Conservation (phyloP, 2,888 invertebrate species). For the Cerastis leucographa region DNA sequence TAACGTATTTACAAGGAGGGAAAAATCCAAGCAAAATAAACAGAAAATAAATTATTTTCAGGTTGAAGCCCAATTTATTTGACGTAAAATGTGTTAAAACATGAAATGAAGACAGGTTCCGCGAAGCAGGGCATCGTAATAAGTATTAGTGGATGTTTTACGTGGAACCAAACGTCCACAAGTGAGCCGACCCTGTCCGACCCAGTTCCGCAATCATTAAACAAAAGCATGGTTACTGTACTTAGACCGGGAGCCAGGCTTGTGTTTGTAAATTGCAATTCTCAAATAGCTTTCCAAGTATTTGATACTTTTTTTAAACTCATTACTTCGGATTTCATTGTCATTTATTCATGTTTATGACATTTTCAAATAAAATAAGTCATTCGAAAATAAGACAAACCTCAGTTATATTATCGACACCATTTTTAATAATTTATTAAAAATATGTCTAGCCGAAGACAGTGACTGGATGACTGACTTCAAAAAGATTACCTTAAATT, state of each 20-base stretch:
- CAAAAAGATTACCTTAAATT: slow-evolving; percentile 2
- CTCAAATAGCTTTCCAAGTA: neutral
- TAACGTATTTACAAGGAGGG: neutral
- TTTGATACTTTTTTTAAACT: neutral
- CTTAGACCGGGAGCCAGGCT: slow-evolving; percentile 19
- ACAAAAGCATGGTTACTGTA: slow-evolving; percentile 46
- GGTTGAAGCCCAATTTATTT: neutral
- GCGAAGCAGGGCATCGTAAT: slow-evolving; percentile 22
- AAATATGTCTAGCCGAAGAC: too few relatives aligned
- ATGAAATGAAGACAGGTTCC: neutral
- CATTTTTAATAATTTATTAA: neutral
- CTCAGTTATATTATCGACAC: neutral
- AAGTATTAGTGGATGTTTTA: slow-evolving; percentile 28
- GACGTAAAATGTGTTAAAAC: neutral
- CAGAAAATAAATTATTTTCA: neutral
- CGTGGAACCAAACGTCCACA: slow-evolving; percentile 42
- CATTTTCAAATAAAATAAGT: neutral
- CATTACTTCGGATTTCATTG: neutral
- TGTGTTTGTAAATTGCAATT: neutral
- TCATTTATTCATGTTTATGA: neutral
- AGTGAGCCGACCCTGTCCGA: slow-evolving; percentile 31
- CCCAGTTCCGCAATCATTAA: slow-evolving; percentile 44
- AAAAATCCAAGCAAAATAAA: neutral
- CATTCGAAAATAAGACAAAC: neutral
- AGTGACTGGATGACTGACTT: too few relatives aligned